Conservation (phyloP, 2,888 invertebrate genomes). For the Malachius bipustulatus region DNA sequence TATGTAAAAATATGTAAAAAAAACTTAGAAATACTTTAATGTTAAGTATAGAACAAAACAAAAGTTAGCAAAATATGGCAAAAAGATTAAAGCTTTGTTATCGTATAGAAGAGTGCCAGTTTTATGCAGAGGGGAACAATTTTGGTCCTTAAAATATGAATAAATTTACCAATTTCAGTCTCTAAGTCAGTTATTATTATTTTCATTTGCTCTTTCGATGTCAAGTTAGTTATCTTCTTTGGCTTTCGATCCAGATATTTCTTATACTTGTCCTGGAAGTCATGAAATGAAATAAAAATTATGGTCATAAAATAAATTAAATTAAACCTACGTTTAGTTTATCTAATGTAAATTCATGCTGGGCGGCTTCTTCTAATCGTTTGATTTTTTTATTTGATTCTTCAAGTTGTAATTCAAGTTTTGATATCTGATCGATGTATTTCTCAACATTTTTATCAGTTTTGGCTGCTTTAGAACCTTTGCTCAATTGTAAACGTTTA, state of each 20-base stretch:
- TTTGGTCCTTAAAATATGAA: no score
- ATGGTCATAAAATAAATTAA: background rate
- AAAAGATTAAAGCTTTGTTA: no score
- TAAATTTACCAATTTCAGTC: slow-evolving; percentile 61
- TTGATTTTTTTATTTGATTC: slow-evolving; percentile 47
- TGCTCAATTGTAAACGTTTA: slow-evolving; percentile 52
- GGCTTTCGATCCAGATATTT: slow-evolving; percentile 58
- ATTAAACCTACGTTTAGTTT: no score
- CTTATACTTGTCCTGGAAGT: slow-evolving; percentile 46
- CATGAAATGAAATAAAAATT: slow-evolving; percentile 9
- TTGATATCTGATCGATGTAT: slow-evolving; percentile 47
- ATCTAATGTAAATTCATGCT: no score
- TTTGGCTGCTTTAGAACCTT: slow-evolving; percentile 43
- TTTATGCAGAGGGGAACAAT: no score
- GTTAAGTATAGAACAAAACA: no score
- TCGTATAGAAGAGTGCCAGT: no score
- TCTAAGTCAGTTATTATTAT: slow-evolving; percentile 81
- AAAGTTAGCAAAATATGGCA: no score
- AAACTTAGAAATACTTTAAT: no score
- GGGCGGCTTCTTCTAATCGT: slow-evolving; percentile 40
- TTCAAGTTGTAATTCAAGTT: slow-evolving; percentile 50
- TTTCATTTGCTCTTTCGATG: slow-evolving; percentile 61
- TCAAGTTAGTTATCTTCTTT: slow-evolving; percentile 60
- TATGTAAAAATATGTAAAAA: no score
- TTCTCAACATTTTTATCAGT: slow-evolving; percentile 45